These are phyloP conservation scores for Drosophila cyrtoloma DNA, from an alignment of 2,888 invertebrate species.

Conservation along the genomic window DNA sequence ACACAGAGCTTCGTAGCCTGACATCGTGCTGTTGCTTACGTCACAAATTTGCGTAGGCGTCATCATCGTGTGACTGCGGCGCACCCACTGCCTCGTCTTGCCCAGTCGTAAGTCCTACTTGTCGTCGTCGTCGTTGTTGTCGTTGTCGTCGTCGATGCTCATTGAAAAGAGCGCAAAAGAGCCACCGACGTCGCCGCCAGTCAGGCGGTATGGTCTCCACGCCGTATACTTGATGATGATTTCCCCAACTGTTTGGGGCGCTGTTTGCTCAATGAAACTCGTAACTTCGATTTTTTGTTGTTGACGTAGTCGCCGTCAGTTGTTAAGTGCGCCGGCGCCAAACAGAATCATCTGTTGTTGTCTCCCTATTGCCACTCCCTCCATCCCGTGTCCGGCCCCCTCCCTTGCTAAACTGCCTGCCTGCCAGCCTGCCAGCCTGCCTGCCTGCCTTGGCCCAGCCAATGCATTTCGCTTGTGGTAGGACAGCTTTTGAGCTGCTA, in stretches of 20 bases:
- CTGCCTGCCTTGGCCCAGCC: conserved; percentile 57
- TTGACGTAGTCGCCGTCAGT: conserved; percentile 54
- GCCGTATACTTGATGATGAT: conserved; percentile 44
- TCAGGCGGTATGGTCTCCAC: conserved; percentile 66
- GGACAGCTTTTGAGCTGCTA: conserved; percentile 61
- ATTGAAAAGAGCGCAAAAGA: conserved; percentile 47
- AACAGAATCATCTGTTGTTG: conserved; percentile 77
- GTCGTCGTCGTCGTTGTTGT: conserved; percentile 16
- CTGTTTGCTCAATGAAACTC: conserved; percentile 78
- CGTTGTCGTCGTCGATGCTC: conserved; percentile 14
- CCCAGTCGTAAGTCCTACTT: conserved; percentile 24
- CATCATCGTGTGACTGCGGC: conserved; percentile 83
- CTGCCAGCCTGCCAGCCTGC: background rate
- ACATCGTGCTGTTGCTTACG: conserved; percentile 81
- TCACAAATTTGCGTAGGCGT: conserved; percentile 85
- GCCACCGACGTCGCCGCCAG: conserved; percentile 45
- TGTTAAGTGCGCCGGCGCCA: conserved; percentile 56
- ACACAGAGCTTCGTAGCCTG: conserved; percentile 44
- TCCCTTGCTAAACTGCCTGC: background rate
- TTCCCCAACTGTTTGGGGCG: conserved; percentile 65
- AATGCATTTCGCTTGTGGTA: conserved; percentile 81
- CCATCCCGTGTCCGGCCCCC: background rate
- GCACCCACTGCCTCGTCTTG: conserved; percentile 80
- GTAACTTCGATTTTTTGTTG: conserved; percentile 71
- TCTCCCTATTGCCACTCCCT: conserved; percentile 33